Base-by-base conservation (phyloP, 2,888 invertebrate species). In the Plebejus argus region DNA sequence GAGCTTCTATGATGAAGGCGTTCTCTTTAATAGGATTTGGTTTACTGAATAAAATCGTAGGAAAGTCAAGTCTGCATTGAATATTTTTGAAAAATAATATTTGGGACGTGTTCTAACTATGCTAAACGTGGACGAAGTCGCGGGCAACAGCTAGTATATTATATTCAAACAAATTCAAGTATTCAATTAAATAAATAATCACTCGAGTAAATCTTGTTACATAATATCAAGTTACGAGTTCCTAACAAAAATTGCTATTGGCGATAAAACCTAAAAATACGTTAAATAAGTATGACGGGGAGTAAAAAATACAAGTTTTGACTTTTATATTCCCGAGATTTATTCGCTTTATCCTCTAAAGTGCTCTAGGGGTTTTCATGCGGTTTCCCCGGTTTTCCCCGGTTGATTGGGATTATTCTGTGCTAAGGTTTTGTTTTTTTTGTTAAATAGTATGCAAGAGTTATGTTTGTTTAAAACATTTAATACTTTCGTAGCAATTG, bases 231-330 rank as follows among this genome's bases (percentile, higher is more conserved):
- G n/a, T n/a, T n/a, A n/a, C n/a, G n/a, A n/a, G n/a, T 8, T 58
- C 10, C 49, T 49, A 3, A 20, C 56, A 1, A 58, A 23, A 58
- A 10, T 10, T 20, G 20, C 10, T 10, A 20, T 58, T 23, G 12
- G 10, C 23, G 53, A 61, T 61, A 23, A 61, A 61, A 61, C 61
- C 23, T 61, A 12, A 61, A 61, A 61, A 61, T 58, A 23, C 61
- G 10, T 61, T 20, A 23, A 61, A 61, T 56, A 58, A 20, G 10
- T 61, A 61, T 20, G 3, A 28, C 28, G 18, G 28, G 20, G 23
- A 61, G 10, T 61, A 33, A 66, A 66, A 66, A 66, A 66, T 66
- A 66, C 66, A 28, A 28, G 15, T 66, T 66, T 66, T 66, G 66
- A 66, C 33, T 12, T 33, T 15, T 33, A 33, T 66, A 66, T 66